A percentile compares a stretch with the other conserved stretches of the same genome.
Conservation (phyloP, 2,113 vertebrate genomes). For the Cacatua alba region DNA sequence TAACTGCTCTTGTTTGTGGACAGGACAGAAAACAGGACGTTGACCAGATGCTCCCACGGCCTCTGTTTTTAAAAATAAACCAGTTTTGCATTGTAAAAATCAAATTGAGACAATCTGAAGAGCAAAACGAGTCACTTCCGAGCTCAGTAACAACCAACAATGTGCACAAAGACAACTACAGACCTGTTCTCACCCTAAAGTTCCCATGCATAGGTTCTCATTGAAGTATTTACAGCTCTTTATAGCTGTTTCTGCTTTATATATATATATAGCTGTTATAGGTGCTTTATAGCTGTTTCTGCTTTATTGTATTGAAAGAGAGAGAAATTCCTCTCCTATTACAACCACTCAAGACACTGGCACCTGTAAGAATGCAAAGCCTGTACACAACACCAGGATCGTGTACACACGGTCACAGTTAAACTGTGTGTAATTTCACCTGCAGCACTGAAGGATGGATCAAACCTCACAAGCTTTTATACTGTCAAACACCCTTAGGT, state of each 20-base stretch:
- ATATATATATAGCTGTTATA: no score
- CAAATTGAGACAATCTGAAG: constrained; percentile 1
- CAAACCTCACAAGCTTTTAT: background rate
- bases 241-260: background rate
- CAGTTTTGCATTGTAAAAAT: constrained; percentile 60
- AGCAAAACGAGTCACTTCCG: background rate
- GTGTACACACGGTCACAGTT: accelerated
- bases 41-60: constrained; percentile 90
- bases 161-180: background rate
- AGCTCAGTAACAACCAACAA: background rate
- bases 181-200: background rate
- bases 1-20: constrained; percentile 97
- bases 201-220: background rate
- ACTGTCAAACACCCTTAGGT: background rate
- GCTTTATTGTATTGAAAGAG: background rate
- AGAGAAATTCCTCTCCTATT: background rate
- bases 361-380: background rate
- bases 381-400: background rate
- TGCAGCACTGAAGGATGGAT: background rate
- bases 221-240: background rate
- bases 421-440: background rate
- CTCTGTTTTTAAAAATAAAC: constrained; percentile 81
- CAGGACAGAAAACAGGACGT: constrained; percentile 94
- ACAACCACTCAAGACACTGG: background rate
- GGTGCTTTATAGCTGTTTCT: background rate